Evolutionary conservation across 1,140 invertebrate species (phyloP).

Genomic region (Plodia interpunctella): DNA sequence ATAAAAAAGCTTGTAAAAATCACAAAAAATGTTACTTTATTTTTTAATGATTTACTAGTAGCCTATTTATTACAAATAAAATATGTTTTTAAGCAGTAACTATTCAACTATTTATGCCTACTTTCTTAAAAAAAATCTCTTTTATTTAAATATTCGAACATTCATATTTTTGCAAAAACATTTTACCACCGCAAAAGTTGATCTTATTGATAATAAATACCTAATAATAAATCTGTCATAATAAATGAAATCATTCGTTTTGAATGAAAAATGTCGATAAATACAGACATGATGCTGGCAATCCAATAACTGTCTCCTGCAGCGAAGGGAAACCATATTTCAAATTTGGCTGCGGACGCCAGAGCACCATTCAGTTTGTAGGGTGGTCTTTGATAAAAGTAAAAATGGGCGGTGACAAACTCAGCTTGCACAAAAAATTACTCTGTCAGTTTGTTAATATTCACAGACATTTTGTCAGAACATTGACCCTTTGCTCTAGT

Average conservation of each 20-base stretch:
- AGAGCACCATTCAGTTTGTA: neutral
- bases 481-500: too few relatives aligned
- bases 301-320: constrained; percentile 11
- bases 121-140: too few relatives aligned
- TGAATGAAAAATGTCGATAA: neutral
- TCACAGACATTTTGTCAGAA: neutral
- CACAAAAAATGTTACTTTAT: too few relatives aligned
- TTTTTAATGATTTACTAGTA: too few relatives aligned
- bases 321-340: constrained; percentile 9
- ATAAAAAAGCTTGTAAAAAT: neutral
- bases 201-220: too few relatives aligned
- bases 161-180: too few relatives aligned
- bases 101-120: too few relatives aligned
- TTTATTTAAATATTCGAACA: too few relatives aligned
- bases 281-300: constrained; percentile 7
- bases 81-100: too few relatives aligned
- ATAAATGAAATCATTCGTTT: neutral
- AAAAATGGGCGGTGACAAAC: neutral
- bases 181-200: too few relatives aligned
- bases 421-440: neutral
- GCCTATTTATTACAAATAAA: too few relatives aligned
- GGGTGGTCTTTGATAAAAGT: too few relatives aligned
- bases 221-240: neutral
- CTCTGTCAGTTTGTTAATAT: neutral
- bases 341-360: constrained; percentile 5